Base-by-base conservation (phyloP, 2,797 vertebrate genomes). In the Sarcoramphus papa region DNA sequence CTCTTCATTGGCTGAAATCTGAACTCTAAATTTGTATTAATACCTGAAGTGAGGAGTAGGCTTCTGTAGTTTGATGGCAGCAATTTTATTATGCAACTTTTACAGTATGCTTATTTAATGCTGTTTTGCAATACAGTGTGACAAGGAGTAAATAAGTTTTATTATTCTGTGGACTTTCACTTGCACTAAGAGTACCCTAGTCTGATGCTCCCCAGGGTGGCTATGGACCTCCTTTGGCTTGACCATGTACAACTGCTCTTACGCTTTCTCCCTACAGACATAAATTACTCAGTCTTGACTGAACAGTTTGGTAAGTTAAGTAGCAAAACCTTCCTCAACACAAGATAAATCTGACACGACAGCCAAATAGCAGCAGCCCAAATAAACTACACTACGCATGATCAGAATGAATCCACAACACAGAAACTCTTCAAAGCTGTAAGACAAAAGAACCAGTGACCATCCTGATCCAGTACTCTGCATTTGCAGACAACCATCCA, bases 1-100 rank as follows among this genome's bases (percentile, higher is more conserved):
- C 35, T 87, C 96, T 97, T 73, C 73, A 88, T 37, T 92, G 70
- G 84, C 86, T 92, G 56, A 96, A 93, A 88, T 85, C 33, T 37
- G 76, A 96, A 93, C 30, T 92, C 87, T 57, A 85, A 78, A 87
- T 88, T 57, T 91, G 59, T 96, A 85, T 93, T 97, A 95, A 86
- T 53, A 92, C 47, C 62, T 83, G 23, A 96, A 82, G 60, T 59
- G 45, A 96, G 54, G 68, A 90, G 92, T 43, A 76, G 68, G 67
- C 68, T 94, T 95, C 64, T 83, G 18, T 56, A 59, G 57, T 47
- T 95, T 81, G 69, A 93, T 53, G 70, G 72, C 48, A 93, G 74
- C 9, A 4, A 70, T 81, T 96, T 96, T 95, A 92, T 88, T 89
- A 90, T n/a, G 59, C 64, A 95, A 12, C 47, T 94, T 97, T 78